A percentile compares a stretch with the other conserved stretches of the same genome.
Conservation (phyloP, 1,140 invertebrate species). For the Zaprionus capensis region DNA sequence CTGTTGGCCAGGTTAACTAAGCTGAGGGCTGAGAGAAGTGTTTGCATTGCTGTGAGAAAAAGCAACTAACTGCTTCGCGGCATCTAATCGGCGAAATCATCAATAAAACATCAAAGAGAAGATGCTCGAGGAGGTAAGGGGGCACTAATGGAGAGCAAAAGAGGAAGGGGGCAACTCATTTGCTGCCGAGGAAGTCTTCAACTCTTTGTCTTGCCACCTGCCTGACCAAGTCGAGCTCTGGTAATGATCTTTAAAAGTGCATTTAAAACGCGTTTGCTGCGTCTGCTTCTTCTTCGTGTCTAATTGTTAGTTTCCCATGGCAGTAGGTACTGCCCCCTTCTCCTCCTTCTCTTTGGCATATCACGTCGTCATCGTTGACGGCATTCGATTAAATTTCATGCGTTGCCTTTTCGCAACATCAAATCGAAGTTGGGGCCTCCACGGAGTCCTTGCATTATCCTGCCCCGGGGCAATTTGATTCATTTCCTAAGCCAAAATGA, state of each 20-base stretch:
- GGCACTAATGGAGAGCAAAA: conserved; percentile 41
- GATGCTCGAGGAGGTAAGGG: conserved; percentile 8
- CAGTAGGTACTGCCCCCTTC: not conserved
- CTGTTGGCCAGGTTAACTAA: conserved; percentile 32
- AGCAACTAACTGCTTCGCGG: not conserved
- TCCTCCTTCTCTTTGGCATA: conserved; percentile 3
- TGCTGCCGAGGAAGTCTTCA: conserved; percentile 20
- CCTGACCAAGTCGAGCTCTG: conserved; percentile 26
- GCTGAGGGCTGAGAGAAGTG: conserved; percentile 11
- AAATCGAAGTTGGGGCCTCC: not conserved
- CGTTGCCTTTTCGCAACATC: conserved; percentile 25
- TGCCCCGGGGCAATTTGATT: conserved; percentile 13
- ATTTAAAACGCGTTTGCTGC: conserved; percentile 73
- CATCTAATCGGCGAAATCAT: conserved; percentile 71
- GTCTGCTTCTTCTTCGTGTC: conserved; percentile 26
- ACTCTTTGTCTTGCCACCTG: conserved; percentile 53
- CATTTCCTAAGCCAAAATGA: conserved; percentile 22
- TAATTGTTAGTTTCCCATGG: conserved; percentile 43
- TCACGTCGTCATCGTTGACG: conserved; percentile 30
- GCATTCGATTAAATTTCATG: conserved; percentile 43
- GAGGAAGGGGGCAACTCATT: conserved; percentile 48
- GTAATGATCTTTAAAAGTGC: conserved; percentile 67
- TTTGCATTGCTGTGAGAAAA: conserved; percentile 21
- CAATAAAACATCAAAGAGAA: conserved; percentile 73
- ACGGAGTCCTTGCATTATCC: conserved; percentile 9